Percentiles rank a stretch among this genome's conserved stretches.
Conservation (phyloP, 2,113 vertebrate species). For the Microtus pennsylvanicus region DNA sequence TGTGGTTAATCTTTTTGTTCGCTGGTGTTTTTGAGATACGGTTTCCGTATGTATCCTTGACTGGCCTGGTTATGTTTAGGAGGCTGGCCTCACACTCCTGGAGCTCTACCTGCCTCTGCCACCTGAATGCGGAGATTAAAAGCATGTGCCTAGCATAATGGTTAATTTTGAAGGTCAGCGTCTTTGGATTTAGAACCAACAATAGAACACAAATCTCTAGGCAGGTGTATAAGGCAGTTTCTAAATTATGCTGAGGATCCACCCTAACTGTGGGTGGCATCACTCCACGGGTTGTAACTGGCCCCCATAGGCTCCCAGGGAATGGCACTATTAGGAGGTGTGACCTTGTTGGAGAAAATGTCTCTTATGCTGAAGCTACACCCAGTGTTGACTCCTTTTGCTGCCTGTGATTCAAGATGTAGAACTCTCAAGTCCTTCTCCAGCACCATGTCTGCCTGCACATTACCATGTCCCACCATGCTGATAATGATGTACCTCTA, state of each 20-base stretch:
- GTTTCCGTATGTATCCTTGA: not conserved
- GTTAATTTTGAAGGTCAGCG: not conserved
- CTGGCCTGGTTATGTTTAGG: not conserved
- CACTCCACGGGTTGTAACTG: not conserved
- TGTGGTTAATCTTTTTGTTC: not conserved
- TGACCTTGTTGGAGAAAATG: not conserved
- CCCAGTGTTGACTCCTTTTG: not conserved
- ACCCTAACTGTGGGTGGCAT: not conserved
- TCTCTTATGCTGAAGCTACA: not conserved
- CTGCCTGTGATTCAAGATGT: not conserved
- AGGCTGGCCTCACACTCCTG: not conserved
- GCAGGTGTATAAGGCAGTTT: not conserved
- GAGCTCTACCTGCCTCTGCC: not conserved
- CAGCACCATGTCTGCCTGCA: not conserved
- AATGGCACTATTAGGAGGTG: not conserved
- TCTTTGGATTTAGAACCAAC: not conserved
- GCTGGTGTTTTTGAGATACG: not conserved
- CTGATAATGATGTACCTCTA: not conserved
- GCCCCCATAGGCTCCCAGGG: no score
- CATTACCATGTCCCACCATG: not conserved
- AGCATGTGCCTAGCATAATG: not conserved
- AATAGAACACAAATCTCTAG: not conserved
- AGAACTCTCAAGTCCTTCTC: not conserved
- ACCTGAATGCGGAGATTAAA: not conserved
- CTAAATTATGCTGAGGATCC: not conserved